Evolutionary conservation across 2,888 invertebrate species (phyloP).

Genomic region (Scaptomyza polygonia): DNA sequence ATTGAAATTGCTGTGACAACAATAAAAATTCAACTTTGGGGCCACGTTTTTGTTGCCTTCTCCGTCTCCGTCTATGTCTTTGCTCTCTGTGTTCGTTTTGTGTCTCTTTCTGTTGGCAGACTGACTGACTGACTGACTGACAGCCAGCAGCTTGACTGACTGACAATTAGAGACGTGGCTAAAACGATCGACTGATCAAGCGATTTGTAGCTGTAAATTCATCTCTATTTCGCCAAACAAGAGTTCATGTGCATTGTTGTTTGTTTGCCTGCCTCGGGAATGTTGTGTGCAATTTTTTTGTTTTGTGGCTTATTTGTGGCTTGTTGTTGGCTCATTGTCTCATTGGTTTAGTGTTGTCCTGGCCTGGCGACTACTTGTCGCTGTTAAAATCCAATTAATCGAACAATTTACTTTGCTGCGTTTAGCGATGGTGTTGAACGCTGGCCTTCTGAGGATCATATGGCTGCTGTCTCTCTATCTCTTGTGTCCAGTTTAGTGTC

Average conservation of each 20-base stretch:
- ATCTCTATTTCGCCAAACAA: conserved; percentile 68
- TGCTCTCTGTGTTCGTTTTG: conserved; percentile 6
- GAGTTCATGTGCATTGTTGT: conserved; percentile 63
- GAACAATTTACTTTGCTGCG: conserved; percentile 78
- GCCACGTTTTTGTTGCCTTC: conserved; percentile 58
- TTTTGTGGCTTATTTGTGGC: conserved; percentile 28
- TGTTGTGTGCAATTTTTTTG: conserved; percentile 36
- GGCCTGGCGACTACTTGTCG: conserved; percentile 75
- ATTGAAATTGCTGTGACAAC: conserved; percentile 84
- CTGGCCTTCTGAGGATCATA: conserved; percentile 14
- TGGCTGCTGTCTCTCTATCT: neutral
- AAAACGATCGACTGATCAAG: conserved; percentile 81
- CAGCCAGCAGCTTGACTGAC: conserved; percentile 69
- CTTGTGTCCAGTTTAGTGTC: conserved; percentile 23
- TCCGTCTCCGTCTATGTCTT: neutral
- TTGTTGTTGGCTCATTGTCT: conserved; percentile 28
- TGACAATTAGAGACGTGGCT: conserved; percentile 80
- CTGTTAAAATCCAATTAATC: conserved; percentile 80
- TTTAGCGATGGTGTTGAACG: conserved; percentile 74
- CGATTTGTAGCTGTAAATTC: conserved; percentile 83
- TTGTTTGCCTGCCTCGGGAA: conserved; percentile 48
- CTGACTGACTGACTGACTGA: conserved; percentile 27
- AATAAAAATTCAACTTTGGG: conserved; percentile 82
- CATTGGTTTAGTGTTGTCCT: conserved; percentile 33
- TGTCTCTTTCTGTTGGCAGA: conserved; percentile 15